phyloP scores from a whole-genome alignment of 2,888 invertebrate species.

The Cerastoderma edule region DNA sequence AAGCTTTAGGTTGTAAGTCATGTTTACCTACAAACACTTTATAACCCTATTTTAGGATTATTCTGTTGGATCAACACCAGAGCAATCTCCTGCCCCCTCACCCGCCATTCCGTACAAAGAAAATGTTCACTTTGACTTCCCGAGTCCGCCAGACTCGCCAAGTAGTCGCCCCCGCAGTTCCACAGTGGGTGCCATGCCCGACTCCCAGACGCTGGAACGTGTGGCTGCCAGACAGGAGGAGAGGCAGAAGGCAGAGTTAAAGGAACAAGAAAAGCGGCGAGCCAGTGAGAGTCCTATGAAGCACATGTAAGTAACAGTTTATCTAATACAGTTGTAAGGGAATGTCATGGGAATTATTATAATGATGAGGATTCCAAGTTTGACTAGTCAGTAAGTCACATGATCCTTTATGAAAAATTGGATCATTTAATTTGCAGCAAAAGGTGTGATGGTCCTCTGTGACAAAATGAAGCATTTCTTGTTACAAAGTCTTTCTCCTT shows the following conservation, averaged over 20 bases:
- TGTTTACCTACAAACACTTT: too few relatives aligned
- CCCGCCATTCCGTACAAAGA: slow-evolving; percentile 62
- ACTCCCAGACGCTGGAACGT: slow-evolving; percentile 42
- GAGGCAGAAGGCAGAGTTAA: slow-evolving; percentile 44
- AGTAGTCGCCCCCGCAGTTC: slow-evolving; percentile 71
- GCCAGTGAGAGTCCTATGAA: slow-evolving; percentile 82
- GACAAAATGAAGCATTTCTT: too few relatives aligned
- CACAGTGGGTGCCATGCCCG: slow-evolving; percentile 75
- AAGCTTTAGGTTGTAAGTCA: too few relatives aligned
- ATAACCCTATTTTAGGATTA: slow-evolving; percentile 70
- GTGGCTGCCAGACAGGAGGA: slow-evolving; percentile 43
- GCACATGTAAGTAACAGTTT: slow-evolving; percentile 83
- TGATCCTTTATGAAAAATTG: too few relatives aligned
- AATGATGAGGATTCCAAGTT: too few relatives aligned
- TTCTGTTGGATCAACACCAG: slow-evolving; percentile 70
- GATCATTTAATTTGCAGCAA: too few relatives aligned
- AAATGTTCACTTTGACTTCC: slow-evolving; percentile 73
- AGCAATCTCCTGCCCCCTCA: slow-evolving; percentile 69
- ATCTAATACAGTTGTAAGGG: too few relatives aligned
- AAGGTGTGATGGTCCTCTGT: too few relatives aligned
- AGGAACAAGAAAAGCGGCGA: slow-evolving; percentile 52
- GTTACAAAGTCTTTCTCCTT: too few relatives aligned
- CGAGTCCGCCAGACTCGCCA: slow-evolving; percentile 66
- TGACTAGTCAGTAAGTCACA: too few relatives aligned
- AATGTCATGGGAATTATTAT: too few relatives aligned